Conservation (phyloP, 2,888 invertebrate species). For the Heteropelma amictum region DNA sequence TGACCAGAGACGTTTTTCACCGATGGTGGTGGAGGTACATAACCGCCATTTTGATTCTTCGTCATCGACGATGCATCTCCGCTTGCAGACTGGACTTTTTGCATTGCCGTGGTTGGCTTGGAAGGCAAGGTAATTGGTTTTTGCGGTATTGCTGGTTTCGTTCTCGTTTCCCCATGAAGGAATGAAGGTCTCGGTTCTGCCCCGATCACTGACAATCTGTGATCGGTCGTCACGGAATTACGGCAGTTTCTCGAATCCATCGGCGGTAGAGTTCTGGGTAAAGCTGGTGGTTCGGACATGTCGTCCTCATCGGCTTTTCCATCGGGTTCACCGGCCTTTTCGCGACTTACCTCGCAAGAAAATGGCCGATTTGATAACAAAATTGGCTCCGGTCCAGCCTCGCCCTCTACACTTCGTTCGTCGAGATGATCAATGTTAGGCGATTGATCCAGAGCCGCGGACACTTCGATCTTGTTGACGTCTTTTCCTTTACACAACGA, state of each 20-base stretch:
- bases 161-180: slow-evolving; percentile 83
- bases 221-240: slow-evolving; percentile 26
- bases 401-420: slow-evolving; percentile 68
- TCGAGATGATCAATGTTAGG: slow-evolving; percentile 51
- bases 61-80: not conserved
- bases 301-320: slow-evolving; percentile 92
- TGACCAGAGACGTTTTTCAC: slow-evolving; percentile 57
- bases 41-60: slow-evolving; percentile 53
- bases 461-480: slow-evolving; percentile 56
- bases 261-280: slow-evolving; percentile 86
- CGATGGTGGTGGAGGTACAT: slow-evolving; percentile 57
- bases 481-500: slow-evolving; percentile 56
- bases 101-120: slow-evolving; percentile 49
- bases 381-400: slow-evolving; percentile 57
- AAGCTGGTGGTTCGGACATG: slow-evolving; percentile 83
- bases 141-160: slow-evolving; percentile 85
- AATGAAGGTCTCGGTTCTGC: slow-evolving; percentile 84
- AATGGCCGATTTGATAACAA: slow-evolving; percentile 58
- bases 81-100: not conserved
- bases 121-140: slow-evolving; percentile 82
- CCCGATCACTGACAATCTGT: slow-evolving; percentile 69
- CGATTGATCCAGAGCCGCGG: slow-evolving; percentile 26
- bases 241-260: slow-evolving; percentile 68
- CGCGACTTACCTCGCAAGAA: slow-evolving; percentile 83
- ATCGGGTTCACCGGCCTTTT: slow-evolving; percentile 91